phyloP scores from a whole-genome alignment of 2,113 vertebrate species.

The Clarias gariepinus region DNA sequence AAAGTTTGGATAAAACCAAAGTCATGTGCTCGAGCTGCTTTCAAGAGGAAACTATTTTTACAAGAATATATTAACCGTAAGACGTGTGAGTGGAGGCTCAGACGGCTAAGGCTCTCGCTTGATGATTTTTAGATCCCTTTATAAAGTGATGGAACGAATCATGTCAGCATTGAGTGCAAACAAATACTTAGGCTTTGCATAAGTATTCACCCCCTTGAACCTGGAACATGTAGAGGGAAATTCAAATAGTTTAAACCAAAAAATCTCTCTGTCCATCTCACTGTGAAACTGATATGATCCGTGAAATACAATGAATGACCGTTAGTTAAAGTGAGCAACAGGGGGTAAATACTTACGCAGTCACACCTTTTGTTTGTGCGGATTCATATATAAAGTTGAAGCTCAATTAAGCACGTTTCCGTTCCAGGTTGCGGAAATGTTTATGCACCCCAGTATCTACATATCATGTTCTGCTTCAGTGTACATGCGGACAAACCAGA shows the following conservation, averaged over 20 bases:
- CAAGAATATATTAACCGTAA: too few relatives aligned
- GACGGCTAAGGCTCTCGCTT: too few relatives aligned
- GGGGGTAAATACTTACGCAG: background rate
- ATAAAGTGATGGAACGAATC: too few relatives aligned
- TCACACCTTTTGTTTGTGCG: background rate
- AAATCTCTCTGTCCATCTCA: too few relatives aligned
- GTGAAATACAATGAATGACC: background rate
- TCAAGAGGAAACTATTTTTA: too few relatives aligned
- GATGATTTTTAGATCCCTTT: too few relatives aligned
- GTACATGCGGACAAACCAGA: background rate
- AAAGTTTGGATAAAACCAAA: too few relatives aligned
- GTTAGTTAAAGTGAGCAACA: background rate
- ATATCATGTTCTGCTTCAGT: background rate
- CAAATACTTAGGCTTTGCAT: background rate
- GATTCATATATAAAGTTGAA: background rate
- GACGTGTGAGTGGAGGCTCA: too few relatives aligned
- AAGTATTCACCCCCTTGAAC: background rate
- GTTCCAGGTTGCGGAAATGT: background rate
- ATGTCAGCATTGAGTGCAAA: background rate
- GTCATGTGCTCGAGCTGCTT: too few relatives aligned
- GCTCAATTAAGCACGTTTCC: background rate
- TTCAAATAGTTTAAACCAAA: too few relatives aligned
- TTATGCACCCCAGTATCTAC: background rate
- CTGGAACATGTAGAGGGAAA: too few relatives aligned
- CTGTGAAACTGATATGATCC: too few relatives aligned